Evolutionary conservation across 2,888 invertebrate species (phyloP).

Genomic region (Tricholauxania praeusta): DNA sequence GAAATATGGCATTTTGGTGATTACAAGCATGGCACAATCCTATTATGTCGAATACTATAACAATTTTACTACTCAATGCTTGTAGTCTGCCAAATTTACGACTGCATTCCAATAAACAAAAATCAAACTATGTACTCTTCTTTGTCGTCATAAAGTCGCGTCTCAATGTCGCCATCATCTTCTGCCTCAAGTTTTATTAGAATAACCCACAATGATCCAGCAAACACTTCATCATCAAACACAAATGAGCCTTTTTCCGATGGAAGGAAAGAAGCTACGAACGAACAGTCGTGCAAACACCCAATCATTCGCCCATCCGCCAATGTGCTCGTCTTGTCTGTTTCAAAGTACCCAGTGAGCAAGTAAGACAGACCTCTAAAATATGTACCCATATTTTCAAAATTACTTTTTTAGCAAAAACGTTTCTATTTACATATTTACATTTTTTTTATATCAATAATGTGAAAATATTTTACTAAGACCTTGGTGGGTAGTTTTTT

Average conservation of each 20-base stretch:
- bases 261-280: not conserved
- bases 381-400: too few relatives aligned
- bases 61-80: too few relatives aligned
- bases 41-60: too few relatives aligned
- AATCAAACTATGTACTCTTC: conserved; percentile 6
- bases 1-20: not conserved
- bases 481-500: too few relatives aligned
- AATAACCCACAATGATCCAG: conserved; percentile 40
- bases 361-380: too few relatives aligned
- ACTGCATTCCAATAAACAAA: conserved; percentile 12
- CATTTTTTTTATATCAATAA: too few relatives aligned
- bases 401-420: too few relatives aligned
- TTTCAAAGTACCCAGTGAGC: too few relatives aligned
- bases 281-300: not conserved
- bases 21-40: too few relatives aligned
- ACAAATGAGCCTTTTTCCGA: conserved; percentile 22
- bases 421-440: too few relatives aligned
- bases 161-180: conserved; percentile 54
- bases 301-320: not conserved
- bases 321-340: too few relatives aligned
- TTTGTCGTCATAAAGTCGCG: conserved; percentile 60
- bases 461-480: too few relatives aligned
- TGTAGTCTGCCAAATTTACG: conserved; percentile 1
- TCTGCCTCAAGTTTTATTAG: conserved; percentile 48
- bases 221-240: conserved; percentile 27